Base-by-base conservation (phyloP, 1,140 invertebrate species). In the Drosophila busckii region DNA sequence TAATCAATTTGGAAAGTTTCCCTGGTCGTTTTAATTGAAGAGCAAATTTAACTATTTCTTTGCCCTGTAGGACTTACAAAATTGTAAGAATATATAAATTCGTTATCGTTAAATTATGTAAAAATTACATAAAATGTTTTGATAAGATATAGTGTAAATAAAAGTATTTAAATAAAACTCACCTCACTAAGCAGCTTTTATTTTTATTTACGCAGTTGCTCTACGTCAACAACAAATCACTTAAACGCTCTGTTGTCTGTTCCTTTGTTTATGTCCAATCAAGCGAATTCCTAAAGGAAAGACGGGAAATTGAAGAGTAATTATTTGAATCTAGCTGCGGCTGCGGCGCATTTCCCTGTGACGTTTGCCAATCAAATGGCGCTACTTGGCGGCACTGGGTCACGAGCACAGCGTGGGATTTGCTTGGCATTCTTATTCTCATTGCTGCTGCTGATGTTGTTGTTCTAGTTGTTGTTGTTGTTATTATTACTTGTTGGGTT, bases 291-390 rank as follows among this genome's bases (percentile, higher is more conserved):
- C 75, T 73, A 73, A 70, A 53, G 59, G 50, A 17, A 31, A 45
- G 42, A 56, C 66, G 49, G 45, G 75, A 80, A 60, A 82, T 80
- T 82, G 73, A 82, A 73, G 68, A 75, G 73, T 80, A 80, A 69
- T 80, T 80, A 82, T 69, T 80, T 76, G 5, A 5, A 15, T n/a
- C 13, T 34, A 35, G 10, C 29, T 37, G 6, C 25, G 20, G 68
- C 64, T 80, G 66, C 63, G 73, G 54, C 73, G 73, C 73, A 80
- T 78, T 78, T 78, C 73, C 73, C 73, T 58, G 70, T 66, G 65
- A 68, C 71, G 70, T 66, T 52, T n/a, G 50, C 55, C 62, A 53
- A 62, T 68, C 59, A 66, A 76, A 56, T 65, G 53, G 32, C 54
- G 32, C 31, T 22, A 63, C 60, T 44, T 58, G 48, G n/a, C 29